Evolutionary conservation across 1,140 invertebrate genomes (phyloP).

Genomic region (Drosophila pruinosa): DNA sequence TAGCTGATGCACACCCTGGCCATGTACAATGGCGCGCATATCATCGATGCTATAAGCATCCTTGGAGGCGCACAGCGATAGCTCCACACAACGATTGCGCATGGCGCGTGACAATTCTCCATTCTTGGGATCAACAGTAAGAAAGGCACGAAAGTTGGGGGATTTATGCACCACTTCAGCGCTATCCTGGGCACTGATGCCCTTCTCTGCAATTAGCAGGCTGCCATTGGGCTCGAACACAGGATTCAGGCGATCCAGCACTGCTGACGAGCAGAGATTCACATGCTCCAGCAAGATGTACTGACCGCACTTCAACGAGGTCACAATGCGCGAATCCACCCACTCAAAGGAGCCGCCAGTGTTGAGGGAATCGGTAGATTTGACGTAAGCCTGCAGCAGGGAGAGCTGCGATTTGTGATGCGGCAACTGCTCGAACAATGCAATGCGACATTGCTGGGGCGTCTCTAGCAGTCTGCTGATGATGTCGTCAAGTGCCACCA

Average conservation of each 20-base stretch:
- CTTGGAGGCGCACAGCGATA: conserved; percentile 87
- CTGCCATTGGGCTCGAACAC: conserved; percentile 96
- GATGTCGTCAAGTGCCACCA: conserved; percentile 43
- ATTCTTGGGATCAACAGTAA: conserved; percentile 96
- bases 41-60: conserved; percentile 84
- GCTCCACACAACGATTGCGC: conserved; percentile 98
- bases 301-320: conserved; percentile 83
- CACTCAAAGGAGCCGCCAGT: conserved; percentile 97
- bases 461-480: conserved; percentile 44
- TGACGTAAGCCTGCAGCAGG: conserved; percentile 53
- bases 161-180: conserved; percentile 92
- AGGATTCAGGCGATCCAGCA: conserved; percentile 97
- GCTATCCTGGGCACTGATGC: conserved; percentile 88
- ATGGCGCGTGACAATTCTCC: conserved; percentile 99
- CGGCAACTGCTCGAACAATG: conserved; percentile 25
- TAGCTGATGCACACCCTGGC: conserved; percentile 83
- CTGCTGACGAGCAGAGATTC: conserved; percentile 97
- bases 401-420: conserved; percentile 37
- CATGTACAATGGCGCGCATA: conserved; percentile 84
- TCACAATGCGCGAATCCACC: conserved; percentile 97
- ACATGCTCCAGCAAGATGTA: conserved; percentile 92
- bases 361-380: conserved; percentile 85
- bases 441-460: conserved; percentile 30
- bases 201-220: conserved; percentile 95
- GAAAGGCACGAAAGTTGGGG: conserved; percentile 95